A percentile compares a stretch with the other conserved stretches of the same genome.
These are phyloP conservation scores for Sweltsa coloradensis DNA, from an alignment of 1,140 invertebrate genomes.

Conservation along the genomic window DNA sequence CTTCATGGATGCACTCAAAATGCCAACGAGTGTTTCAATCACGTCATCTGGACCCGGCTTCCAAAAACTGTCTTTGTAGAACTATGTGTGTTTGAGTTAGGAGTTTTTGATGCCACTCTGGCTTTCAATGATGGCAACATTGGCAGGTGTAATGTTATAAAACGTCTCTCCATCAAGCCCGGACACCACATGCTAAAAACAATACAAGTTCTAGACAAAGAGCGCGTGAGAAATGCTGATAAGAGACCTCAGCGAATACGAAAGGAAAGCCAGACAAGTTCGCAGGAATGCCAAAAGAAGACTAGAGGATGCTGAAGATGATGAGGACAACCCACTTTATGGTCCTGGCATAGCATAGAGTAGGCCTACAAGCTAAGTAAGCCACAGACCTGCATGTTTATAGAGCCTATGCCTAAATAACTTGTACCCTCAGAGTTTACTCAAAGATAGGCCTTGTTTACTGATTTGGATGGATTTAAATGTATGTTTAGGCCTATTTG, in stretches of 20 bases:
- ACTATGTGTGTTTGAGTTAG: conserved; percentile 10
- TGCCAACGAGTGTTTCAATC: conserved; percentile 14
- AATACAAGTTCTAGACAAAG: conserved; percentile 2
- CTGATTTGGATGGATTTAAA: no score
- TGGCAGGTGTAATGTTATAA: conserved; percentile 7
- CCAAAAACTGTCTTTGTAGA: conserved; percentile 17
- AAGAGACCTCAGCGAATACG: background rate
- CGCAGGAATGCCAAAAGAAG: conserved; percentile 9
- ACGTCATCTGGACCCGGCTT: conserved; percentile 12
- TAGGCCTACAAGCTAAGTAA: no score
- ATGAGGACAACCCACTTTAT: conserved; percentile 7
- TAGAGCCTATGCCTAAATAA: no score
- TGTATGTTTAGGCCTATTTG: no score
- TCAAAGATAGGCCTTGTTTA: no score
- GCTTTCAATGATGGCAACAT: conserved; percentile 14
- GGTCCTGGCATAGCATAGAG: conserved; percentile 8
- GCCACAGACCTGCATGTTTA: no score
- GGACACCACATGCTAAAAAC: background rate
- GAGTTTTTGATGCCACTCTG: conserved; percentile 9
- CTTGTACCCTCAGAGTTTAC: no score
- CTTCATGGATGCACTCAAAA: conserved; percentile 11
- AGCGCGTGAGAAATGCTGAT: conserved; percentile 8
- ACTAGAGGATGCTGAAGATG: background rate
- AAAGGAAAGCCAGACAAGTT: conserved; percentile 6
- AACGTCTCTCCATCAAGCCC: background rate